These are phyloP conservation scores for Arion vulgaris DNA, from an alignment of 1,140 invertebrate species.

Conservation along the genomic window DNA sequence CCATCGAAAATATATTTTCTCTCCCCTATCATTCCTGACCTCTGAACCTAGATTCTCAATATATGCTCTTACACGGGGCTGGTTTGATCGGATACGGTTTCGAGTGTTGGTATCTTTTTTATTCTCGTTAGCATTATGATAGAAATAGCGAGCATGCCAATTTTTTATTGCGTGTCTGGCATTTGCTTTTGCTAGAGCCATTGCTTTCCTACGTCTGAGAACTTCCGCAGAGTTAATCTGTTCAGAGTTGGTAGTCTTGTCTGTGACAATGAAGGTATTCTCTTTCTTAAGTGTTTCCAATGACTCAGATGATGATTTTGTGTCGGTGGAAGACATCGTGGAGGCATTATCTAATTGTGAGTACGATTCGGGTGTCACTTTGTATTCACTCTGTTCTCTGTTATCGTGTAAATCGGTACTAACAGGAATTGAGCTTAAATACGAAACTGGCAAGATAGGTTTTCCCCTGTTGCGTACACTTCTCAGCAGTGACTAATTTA, in stretches of 20 bases:
- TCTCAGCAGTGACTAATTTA: not conserved
- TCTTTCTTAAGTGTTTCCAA: not conserved
- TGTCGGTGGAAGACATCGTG: not conserved
- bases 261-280: not conserved
- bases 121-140: not conserved
- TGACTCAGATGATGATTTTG: not conserved
- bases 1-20: not conserved
- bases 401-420: not conserved
- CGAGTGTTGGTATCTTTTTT: not conserved
- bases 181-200: not conserved
- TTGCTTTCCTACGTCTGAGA: not conserved
- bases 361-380: not conserved
- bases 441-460: not conserved
- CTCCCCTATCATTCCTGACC: not conserved
- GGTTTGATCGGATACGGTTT: not conserved
- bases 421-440: not conserved
- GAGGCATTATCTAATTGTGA: not conserved
- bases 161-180: not conserved
- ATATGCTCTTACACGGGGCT: not conserved
- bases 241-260: not conserved
- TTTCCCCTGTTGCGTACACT: not conserved
- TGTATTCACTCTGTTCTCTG: not conserved
- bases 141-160: not conserved
- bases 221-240: not conserved
- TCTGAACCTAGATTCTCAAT: not conserved